Base-by-base conservation (phyloP, 2,888 invertebrate genomes). In the Rhimphoctona megacephalus region DNA sequence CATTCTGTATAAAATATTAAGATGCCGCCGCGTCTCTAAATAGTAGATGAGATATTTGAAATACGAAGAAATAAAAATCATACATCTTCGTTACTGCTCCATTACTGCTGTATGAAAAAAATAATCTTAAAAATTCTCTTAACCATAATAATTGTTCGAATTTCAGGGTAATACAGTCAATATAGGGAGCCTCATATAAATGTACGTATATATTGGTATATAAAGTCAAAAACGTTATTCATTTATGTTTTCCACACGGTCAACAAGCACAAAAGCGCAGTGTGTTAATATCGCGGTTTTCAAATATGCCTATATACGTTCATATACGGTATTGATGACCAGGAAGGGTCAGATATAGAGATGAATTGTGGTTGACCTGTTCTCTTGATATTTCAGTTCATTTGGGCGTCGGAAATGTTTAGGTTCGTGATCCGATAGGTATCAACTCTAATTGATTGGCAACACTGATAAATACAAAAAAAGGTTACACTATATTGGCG, bases 321-420 rank as follows among this genome's bases (percentile, higher is more conserved):
- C 30, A n/a, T 30, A 14, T 69, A 30, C 11, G 30, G 57, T 54
- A 69, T 80, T 61, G 49, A 74, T 61, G 46, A 64, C 78, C 72
- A 25, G 67, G 46, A 54, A 73, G 25, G 61, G 19, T 61, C 52
- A 11, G 11, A 46, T 19, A 19, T 14, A 57, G 69, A 66, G 79
- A 49, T 33, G 22, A 43, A 67, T 54, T 57, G 46, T 25, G n/a
- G 17, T 36, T 4, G 54, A n/a, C 36, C 74, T 69, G 39, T 69
- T 25, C 17, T 36, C 49, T n/a, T 11, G 61, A 79, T 80, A 80
- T 81, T 85, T 85, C 76, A 43, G 76, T 70, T 52, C 33, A 64
- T 36, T 67, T 76, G 43, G 61, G 25, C 66, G 74, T 17, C 69
- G 70, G 49, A 80, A 52, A 70, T 70, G 25, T 64, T 64, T 39